phyloP scores from a whole-genome alignment of 2,113 vertebrate genomes.

The Eulemur macaco region DNA sequence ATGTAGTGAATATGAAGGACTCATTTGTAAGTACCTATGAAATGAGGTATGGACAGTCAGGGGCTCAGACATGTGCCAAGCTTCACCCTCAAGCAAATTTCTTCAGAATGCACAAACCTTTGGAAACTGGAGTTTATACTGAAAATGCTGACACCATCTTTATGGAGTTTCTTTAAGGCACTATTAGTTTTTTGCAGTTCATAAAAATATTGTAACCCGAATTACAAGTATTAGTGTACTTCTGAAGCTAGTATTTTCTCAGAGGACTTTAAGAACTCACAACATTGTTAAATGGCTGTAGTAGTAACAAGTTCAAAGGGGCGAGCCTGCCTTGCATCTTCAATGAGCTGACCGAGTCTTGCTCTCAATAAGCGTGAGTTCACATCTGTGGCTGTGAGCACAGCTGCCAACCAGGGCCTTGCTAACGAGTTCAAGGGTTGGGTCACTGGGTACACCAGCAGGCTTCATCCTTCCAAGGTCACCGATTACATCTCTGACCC shows the following conservation, averaged over 20 bases:
- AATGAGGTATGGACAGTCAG: slow-evolving; percentile 38
- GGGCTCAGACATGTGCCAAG: background rate
- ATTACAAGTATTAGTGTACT: slow-evolving; percentile 40
- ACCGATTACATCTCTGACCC: background rate
- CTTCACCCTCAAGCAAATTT: slow-evolving; percentile 52
- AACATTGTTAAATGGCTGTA: slow-evolving; percentile 62
- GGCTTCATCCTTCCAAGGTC: background rate
- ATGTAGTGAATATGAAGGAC: slow-evolving; percentile 41
- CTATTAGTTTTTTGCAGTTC: slow-evolving; percentile 46
- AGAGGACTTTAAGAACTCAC: slow-evolving; percentile 53
- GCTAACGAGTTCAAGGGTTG: slow-evolving; percentile 29
- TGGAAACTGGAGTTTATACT: slow-evolving; percentile 11
- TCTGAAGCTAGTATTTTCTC: slow-evolving; percentile 50
- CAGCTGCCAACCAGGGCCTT: background rate
- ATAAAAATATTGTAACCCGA: slow-evolving; percentile 56
- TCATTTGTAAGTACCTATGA: slow-evolving; percentile 38
- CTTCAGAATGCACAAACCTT: slow-evolving; percentile 45
- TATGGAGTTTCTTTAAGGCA: slow-evolving; percentile 61
- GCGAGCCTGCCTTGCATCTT: slow-evolving; percentile 20
- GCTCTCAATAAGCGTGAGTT: background rate
- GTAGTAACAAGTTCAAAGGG: slow-evolving; percentile 59
- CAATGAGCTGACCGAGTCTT: background rate
- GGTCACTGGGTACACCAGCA: background rate
- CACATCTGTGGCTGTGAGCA: background rate
- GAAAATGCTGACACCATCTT: slow-evolving; percentile 58